Percentiles rank a stretch among this genome's conserved stretches.
Evolutionary conservation across 2,113 vertebrate genomes (phyloP).

Genomic region (Ictalurus punctatus): DNA sequence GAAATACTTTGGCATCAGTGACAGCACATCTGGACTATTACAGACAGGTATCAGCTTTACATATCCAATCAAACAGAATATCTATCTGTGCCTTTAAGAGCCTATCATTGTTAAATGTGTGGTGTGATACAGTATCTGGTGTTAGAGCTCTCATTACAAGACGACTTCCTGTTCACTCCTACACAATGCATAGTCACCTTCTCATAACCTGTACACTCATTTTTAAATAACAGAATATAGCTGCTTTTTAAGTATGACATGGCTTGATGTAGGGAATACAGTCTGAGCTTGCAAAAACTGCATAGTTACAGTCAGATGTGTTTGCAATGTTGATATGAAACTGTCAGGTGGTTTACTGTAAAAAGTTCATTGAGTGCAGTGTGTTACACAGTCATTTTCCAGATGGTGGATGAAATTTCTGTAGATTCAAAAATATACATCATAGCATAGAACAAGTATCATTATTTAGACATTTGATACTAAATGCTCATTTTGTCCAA

Average conservation of each 20-base stretch:
- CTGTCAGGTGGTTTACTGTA: background rate
- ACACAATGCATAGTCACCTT: background rate
- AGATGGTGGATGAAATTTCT: background rate
- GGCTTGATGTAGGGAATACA: background rate
- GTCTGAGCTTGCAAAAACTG: background rate
- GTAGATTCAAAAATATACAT: background rate
- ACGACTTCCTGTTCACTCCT: slow-evolving; percentile 2
- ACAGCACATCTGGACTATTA: slow-evolving; percentile 84
- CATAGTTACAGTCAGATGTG: background rate
- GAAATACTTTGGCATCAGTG: slow-evolving; percentile 80
- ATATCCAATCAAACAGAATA: background rate
- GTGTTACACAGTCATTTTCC: background rate
- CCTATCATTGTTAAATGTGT: background rate
- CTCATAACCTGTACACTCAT: too few relatives aligned
- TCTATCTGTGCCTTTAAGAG: background rate
- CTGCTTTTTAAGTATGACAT: background rate
- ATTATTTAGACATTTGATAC: background rate
- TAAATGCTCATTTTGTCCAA: too few relatives aligned
- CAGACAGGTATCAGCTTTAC: slow-evolving; percentile 82
- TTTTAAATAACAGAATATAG: too few relatives aligned
- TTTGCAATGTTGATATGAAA: background rate
- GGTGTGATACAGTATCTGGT: background rate
- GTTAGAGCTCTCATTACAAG: background rate
- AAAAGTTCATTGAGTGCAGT: background rate
- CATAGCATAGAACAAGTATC: background rate